These are phyloP conservation scores for Gracilinanus agilis DNA, from an alignment of 2,113 vertebrate species.

Conservation along the genomic window DNA sequence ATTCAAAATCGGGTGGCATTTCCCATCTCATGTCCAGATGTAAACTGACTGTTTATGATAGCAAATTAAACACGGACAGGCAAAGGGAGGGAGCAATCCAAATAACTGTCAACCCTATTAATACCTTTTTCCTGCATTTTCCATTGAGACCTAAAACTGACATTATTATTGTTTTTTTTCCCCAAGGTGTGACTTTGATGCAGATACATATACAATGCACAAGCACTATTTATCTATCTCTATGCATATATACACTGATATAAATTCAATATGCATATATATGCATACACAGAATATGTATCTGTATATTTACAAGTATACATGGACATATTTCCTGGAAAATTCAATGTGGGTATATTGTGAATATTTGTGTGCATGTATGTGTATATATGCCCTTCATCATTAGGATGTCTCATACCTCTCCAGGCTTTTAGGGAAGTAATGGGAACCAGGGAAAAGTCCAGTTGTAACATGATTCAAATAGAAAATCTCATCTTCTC, in stretches of 20 bases:
- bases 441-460: not conserved
- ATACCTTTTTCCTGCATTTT: slow-evolving; percentile 26
- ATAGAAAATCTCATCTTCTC: not conserved
- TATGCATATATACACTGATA: not conserved
- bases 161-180: slow-evolving; percentile 9
- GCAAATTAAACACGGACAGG: slow-evolving; percentile 67
- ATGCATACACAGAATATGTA: not conserved
- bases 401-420: not conserved
- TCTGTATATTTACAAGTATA: too few relatives aligned
- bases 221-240: not conserved
- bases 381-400: not conserved
- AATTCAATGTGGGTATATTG: not conserved
- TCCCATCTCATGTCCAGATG: slow-evolving; percentile 70
- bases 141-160: not conserved
- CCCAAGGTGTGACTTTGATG: not conserved
- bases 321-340: not conserved
- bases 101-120: slow-evolving; percentile 24
- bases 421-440: not conserved
- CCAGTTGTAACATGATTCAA: not conserved
- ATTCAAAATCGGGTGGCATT: slow-evolving; percentile 74
- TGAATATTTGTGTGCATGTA: not conserved
- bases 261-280: not conserved
- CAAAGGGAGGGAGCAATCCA: not conserved
- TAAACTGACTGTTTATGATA: slow-evolving; percentile 72
- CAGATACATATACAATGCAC: not conserved